phyloP scores from a whole-genome alignment of 2,888 invertebrate species.

The Creontiades dilutus region DNA sequence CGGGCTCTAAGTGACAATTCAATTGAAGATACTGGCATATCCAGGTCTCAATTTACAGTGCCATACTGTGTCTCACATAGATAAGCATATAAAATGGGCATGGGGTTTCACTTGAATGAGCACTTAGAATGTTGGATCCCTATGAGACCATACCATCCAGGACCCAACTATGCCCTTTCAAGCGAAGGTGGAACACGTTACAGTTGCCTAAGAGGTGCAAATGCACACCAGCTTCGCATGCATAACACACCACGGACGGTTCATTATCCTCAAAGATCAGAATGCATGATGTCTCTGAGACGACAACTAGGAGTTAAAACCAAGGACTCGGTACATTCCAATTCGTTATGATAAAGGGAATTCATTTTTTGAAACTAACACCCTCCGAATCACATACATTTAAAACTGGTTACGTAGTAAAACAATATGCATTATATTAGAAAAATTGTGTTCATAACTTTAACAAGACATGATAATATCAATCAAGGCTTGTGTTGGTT shows the following conservation, averaged over 20 bases:
- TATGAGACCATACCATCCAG: background rate
- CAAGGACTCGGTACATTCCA: background rate
- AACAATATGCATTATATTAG: background rate
- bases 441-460: background rate
- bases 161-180: slow-evolving; percentile 9
- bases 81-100: slow-evolving; percentile 1
- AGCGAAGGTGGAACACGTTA: slow-evolving; percentile 4
- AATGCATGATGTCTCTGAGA: background rate
- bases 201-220: background rate
- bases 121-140: background rate
- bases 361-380: background rate
- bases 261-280: background rate
- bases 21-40: background rate
- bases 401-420: background rate
- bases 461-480: background rate
- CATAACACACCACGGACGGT: background rate
- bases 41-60: background rate
- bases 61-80: background rate
- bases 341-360: slow-evolving; percentile 17
- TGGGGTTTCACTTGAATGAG: background rate
- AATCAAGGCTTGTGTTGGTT: background rate
- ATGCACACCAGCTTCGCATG: background rate
- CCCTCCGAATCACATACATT: background rate
- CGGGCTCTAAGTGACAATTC: background rate
- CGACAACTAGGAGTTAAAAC: background rate